Evolutionary conservation across 2,113 vertebrate genomes (phyloP).

Genomic region (Tringa solitaria): DNA sequence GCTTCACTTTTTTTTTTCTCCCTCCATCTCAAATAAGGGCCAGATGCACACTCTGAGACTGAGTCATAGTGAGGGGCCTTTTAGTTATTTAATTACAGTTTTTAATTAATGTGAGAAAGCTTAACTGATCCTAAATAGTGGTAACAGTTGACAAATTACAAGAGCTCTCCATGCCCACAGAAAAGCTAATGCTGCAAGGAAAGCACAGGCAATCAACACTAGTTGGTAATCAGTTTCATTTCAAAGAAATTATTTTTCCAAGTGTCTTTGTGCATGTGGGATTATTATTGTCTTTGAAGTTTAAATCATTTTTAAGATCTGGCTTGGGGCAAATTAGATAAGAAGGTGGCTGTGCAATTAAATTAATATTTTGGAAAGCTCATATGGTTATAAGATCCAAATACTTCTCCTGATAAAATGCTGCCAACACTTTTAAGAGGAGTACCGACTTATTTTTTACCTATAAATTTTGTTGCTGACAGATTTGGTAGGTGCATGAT

Average conservation of each 20-base stretch:
- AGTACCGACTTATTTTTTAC: neutral
- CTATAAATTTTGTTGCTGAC: neutral
- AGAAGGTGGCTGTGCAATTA: slow-evolving; percentile 21
- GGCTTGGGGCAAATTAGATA: slow-evolving; percentile 39
- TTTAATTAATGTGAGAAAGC: slow-evolving; percentile 41
- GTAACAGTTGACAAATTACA: neutral
- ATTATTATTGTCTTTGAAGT: slow-evolving; percentile 20
- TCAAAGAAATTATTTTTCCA: slow-evolving; percentile 30
- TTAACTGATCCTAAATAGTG: slow-evolving; percentile 1
- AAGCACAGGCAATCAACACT: neutral
- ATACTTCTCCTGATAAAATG: neutral
- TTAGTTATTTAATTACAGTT: neutral
- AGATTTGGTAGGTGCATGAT: neutral
- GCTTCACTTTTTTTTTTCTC: neutral
- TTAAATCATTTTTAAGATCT: slow-evolving; percentile 30
- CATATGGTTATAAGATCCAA: neutral
- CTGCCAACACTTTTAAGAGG: slow-evolving; percentile 16
- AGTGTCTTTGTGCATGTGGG: neutral
- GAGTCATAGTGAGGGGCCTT: neutral
- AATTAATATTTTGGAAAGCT: slow-evolving; percentile 37
- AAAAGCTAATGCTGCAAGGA: slow-evolving; percentile 7
- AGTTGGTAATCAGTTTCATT: neutral
- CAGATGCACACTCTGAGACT: neutral
- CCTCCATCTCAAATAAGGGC: neutral
- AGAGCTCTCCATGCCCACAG: neutral